Conservation (phyloP, 2,113 vertebrate genomes). For the Mungos mungo region DNA sequence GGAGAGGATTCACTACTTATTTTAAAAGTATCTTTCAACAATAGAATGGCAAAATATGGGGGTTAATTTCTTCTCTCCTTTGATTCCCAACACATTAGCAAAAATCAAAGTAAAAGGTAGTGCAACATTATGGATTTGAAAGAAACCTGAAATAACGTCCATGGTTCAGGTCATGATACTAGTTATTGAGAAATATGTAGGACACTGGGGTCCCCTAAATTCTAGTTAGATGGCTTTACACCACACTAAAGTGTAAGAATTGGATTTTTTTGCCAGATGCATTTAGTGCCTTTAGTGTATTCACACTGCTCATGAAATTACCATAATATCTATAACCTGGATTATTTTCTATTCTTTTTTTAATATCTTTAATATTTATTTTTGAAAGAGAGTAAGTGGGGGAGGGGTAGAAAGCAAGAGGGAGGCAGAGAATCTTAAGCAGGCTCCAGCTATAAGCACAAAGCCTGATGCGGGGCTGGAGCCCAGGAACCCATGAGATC, state of each 20-base stretch:
- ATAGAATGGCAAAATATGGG: not conserved
- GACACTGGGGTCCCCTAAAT: not conserved
- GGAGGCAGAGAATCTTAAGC: too few relatives aligned
- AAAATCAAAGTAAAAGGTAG: not conserved
- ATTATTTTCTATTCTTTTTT: not conserved
- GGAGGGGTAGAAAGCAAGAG: too few relatives aligned
- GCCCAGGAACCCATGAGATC: too few relatives aligned
- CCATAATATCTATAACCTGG: not conserved
- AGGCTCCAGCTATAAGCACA: too few relatives aligned
- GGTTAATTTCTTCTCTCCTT: not conserved
- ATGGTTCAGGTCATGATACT: not conserved
- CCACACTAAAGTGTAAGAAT: slow-evolving; percentile 5
- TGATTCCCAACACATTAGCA: not conserved
- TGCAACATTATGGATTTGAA: not conserved
- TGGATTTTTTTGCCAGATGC: not conserved
- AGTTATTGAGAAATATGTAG: not conserved
- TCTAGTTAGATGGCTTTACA: not conserved
- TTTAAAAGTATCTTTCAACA: not conserved
- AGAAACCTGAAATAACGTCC: not conserved
- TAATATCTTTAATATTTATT: too few relatives aligned
- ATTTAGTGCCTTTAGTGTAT: not conserved
- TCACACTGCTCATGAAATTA: not conserved
- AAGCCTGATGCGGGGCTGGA: too few relatives aligned
- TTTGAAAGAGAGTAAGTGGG: too few relatives aligned
- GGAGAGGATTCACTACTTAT: not conserved